Base-by-base conservation (phyloP, 2,888 invertebrate genomes). In the Cataglyphis altisquamis region DNA sequence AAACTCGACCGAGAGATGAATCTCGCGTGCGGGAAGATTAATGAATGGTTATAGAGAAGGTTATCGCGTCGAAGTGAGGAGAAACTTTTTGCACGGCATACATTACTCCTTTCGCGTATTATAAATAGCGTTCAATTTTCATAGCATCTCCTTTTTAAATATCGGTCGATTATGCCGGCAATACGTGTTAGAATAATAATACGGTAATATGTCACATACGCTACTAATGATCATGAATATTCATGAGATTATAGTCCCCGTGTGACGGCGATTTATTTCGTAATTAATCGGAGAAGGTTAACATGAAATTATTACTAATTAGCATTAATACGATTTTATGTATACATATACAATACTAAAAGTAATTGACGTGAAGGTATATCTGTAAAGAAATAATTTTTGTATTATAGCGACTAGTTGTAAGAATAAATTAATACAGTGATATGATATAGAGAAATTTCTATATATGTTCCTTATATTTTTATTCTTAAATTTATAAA, bases 21-120 rank as follows among this genome's bases (percentile, higher is more conserved):
- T 68, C 52, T n/a, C 55, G 66, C 15, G 9, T 18, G 66, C 77
- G 66, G 45, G n/a, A 80, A 80, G 78, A 80, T 80, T 80, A 80
- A 80, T 62, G 70, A 70, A 45, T 32, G 36, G 32, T 45, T n/a
- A 32, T 29, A 3, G 12, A n/a, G 52, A n/a, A n/a, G 3, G n/a
- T 18, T 52, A 52, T 52, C 12, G 78, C 15, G 10, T 21, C 21
- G 45, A 9, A 55, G 10, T n/a, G 25, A 15, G 39, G 12, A 15
- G 25, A 32, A 60, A 32, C 12, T 45, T 41, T 41, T 21, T 57
- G 36, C 32, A 21, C 41, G 12, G 36, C 18, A 48, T 18, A 32
- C 41, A 77, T 10, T 21, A 25, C 70, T 45, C 36, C 60, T 68
- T 21, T 0, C 32, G 18, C 18, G n/a, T 36, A 36, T 9, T 60